Percentiles rank a stretch among this genome's conserved stretches.
Conservation (phyloP, 2,113 vertebrate species). For the Mystacornis crossleyi region DNA sequence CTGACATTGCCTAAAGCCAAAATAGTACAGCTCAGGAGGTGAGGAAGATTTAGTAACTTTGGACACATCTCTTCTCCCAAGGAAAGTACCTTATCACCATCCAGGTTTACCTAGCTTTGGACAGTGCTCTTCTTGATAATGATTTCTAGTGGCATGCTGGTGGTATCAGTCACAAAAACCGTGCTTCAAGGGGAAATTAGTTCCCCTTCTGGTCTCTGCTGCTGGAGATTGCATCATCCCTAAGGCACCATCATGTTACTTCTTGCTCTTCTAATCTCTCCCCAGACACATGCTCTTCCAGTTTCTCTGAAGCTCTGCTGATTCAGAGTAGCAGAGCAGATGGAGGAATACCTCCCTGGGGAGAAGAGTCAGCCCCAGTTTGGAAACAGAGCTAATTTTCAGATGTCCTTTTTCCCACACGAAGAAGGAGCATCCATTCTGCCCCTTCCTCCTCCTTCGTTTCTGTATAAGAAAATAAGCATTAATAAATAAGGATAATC, state of each 20-base stretch:
- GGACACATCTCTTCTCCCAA: not conserved
- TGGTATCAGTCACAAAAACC: not conserved
- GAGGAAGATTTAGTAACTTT: not conserved
- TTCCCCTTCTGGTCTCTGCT: not conserved
- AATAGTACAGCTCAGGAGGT: not conserved
- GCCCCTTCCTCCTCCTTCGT: not conserved
- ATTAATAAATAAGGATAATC: not conserved
- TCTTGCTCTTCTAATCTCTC: not conserved
- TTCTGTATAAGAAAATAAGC: not conserved
- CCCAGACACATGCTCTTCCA: not conserved
- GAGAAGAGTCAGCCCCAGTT: not conserved
- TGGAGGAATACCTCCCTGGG: not conserved
- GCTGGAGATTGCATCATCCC: not conserved
- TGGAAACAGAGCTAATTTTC: conserved; percentile 10
- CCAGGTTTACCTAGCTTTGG: not conserved
- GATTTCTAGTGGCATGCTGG: not conserved
- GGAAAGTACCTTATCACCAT: not conserved
- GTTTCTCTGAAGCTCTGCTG: not conserved
- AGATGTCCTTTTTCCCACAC: not conserved
- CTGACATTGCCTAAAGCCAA: not conserved
- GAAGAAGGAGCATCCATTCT: not conserved
- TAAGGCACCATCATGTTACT: not conserved
- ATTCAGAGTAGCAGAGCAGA: not conserved
- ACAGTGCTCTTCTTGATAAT: not conserved
- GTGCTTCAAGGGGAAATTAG: not conserved